Evolutionary conservation across 2,797 vertebrate genomes (phyloP).

Genomic region (Melanotaenia trifasciata): DNA sequence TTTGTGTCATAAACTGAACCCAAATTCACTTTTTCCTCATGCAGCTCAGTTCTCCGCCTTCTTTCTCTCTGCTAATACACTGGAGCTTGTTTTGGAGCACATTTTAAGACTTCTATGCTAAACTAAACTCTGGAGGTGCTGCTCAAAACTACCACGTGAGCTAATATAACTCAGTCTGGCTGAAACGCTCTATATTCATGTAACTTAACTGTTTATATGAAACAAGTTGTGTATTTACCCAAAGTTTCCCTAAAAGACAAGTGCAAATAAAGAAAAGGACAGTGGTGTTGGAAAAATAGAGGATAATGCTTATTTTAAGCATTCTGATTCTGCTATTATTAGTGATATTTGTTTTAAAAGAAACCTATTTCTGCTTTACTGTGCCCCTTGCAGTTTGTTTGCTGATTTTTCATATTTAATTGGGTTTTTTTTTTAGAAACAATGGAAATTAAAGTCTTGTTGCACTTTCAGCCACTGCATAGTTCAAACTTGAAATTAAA

Average conservation of each 20-base stretch:
- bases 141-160: background rate
- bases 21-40: background rate
- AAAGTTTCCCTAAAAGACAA: background rate
- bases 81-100: background rate
- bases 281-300: background rate
- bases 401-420: background rate
- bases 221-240: background rate
- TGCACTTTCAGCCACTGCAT: background rate
- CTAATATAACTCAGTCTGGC: background rate
- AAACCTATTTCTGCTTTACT: background rate
- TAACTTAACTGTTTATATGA: background rate
- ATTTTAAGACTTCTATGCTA: background rate
- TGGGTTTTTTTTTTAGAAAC: background rate
- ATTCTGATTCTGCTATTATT: background rate
- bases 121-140: background rate
- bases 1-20: constrained; percentile 1
- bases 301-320: background rate
- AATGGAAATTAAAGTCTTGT: background rate
- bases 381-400: background rate
- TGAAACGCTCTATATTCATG: background rate
- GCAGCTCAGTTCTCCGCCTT: background rate
- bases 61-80: background rate
- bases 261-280: background rate
- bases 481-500: background rate
- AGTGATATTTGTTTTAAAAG: background rate